Percentiles rank a stretch among this genome's conserved stretches.
These are phyloP conservation scores for Dolichomitus sp. DNA, from an alignment of 2,888 invertebrate genomes.

Conservation along the genomic window DNA sequence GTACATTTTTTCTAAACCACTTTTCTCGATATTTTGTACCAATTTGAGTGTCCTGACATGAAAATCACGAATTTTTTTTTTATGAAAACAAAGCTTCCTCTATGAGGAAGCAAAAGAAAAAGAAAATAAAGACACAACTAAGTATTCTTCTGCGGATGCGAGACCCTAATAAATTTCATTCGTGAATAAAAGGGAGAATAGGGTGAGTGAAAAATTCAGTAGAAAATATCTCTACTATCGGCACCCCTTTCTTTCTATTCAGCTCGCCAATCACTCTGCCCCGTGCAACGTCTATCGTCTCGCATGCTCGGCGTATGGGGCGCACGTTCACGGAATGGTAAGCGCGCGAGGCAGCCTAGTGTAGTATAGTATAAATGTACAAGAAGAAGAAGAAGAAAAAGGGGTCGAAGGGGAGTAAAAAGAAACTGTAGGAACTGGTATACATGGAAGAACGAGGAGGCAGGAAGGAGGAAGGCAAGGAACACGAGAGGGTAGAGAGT, in stretches of 20 bases:
- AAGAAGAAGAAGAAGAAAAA: slow-evolving; percentile 29
- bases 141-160: neutral
- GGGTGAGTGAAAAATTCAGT: slow-evolving; percentile 12
- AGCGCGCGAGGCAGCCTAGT: slow-evolving; percentile 21
- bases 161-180: slow-evolving; percentile 33
- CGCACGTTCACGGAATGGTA: slow-evolving; percentile 44
- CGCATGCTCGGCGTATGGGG: slow-evolving; percentile 28
- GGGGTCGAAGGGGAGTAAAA: slow-evolving; percentile 8
- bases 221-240: slow-evolving; percentile 23
- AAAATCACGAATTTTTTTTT: no score
- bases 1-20: no score
- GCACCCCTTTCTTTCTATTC: slow-evolving; percentile 31
- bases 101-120: neutral
- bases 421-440: slow-evolving; percentile 13
- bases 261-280: slow-evolving; percentile 26
- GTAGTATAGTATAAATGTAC: slow-evolving; percentile 27
- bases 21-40: no score
- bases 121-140: slow-evolving; percentile 2
- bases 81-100: no score
- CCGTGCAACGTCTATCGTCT: slow-evolving; percentile 15
- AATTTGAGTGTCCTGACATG: no score
- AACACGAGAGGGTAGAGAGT: slow-evolving; percentile 19
- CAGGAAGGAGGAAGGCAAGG: neutral
- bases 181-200: slow-evolving; percentile 21
- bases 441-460: slow-evolving; percentile 2